These are phyloP conservation scores for Amblyjoppa proteus DNA, from an alignment of 2,888 invertebrate genomes.

Conservation along the genomic window DNA sequence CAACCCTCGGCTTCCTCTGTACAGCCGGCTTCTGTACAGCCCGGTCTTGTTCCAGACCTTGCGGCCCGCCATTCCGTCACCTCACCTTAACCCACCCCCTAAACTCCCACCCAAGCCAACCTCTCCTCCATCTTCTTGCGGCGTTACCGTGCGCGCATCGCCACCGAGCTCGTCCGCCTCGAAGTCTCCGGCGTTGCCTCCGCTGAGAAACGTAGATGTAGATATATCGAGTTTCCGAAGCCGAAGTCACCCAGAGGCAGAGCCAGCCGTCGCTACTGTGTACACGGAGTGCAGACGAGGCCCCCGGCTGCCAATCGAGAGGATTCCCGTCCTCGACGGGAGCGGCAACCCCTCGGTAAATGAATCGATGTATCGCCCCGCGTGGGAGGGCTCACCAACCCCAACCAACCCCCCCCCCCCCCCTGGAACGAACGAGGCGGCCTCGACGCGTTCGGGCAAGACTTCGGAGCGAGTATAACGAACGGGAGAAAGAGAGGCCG, in stretches of 20 bases:
- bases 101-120: neutral
- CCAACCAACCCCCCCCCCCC: no score
- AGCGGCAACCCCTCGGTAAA: slow-evolving; percentile 40
- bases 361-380: slow-evolving; percentile 63
- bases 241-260: slow-evolving; percentile 25
- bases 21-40: neutral
- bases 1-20: neutral
- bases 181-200: slow-evolving; percentile 6
- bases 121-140: slow-evolving; percentile 24
- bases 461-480: no score
- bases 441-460: no score
- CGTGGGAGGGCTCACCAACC: neutral
- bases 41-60: slow-evolving; percentile 1
- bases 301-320: neutral
- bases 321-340: neutral
- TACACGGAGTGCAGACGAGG: slow-evolving; percentile 10
- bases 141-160: slow-evolving; percentile 11
- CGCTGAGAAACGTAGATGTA: slow-evolving; percentile 34
- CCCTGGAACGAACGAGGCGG: no score
- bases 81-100: neutral
- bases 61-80: slow-evolving; percentile 16
- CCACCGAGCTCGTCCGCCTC: neutral
- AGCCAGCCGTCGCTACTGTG: slow-evolving; percentile 17
- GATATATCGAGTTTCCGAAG: slow-evolving; percentile 59
- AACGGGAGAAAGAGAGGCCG: no score